Evolutionary conservation across 1,140 invertebrate genomes (phyloP).

Genomic region (Aphidius gifuensis): DNA sequence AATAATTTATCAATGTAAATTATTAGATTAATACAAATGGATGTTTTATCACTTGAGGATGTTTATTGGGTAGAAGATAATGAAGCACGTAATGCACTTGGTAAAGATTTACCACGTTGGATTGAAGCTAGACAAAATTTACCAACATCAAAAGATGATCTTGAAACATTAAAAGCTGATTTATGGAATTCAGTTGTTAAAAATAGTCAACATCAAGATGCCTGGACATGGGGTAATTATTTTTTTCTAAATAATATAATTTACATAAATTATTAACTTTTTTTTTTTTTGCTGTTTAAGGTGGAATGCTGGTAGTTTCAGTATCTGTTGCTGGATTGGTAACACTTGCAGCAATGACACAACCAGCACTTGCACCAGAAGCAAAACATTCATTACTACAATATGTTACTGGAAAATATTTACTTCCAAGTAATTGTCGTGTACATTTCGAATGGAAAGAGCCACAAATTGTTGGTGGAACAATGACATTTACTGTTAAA

Average conservation of each 20-base stretch:
- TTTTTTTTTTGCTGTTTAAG: constrained; percentile 46
- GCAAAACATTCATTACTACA: constrained; percentile 85
- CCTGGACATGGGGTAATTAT: constrained; percentile 77
- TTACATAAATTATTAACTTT: constrained; percentile 7
- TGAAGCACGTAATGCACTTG: constrained; percentile 67
- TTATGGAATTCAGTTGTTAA: constrained; percentile 87
- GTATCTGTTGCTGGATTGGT: constrained; percentile 81
- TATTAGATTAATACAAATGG: constrained; percentile 69
- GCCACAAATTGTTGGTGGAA: constrained; percentile 81
- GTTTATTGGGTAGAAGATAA: constrained; percentile 85
- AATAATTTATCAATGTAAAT: constrained; percentile 3
- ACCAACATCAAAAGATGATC: constrained; percentile 73
- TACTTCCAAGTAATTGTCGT: constrained; percentile 81
- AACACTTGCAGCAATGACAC: constrained; percentile 82
- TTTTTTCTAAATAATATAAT: neutral
- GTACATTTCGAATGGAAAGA: constrained; percentile 84
- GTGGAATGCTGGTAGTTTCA: constrained; percentile 82
- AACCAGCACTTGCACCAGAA: constrained; percentile 78
- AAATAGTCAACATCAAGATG: constrained; percentile 80
- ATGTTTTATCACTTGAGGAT: constrained; percentile 79
- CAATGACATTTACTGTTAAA: constrained; percentile 82
- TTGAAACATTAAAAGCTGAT: constrained; percentile 73
- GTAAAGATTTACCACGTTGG: constrained; percentile 78
- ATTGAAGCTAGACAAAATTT: constrained; percentile 71
- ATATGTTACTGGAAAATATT: constrained; percentile 88